Evolutionary conservation across 2,797 vertebrate genomes (phyloP).

Genomic region (Neomorphus geoffroyi): DNA sequence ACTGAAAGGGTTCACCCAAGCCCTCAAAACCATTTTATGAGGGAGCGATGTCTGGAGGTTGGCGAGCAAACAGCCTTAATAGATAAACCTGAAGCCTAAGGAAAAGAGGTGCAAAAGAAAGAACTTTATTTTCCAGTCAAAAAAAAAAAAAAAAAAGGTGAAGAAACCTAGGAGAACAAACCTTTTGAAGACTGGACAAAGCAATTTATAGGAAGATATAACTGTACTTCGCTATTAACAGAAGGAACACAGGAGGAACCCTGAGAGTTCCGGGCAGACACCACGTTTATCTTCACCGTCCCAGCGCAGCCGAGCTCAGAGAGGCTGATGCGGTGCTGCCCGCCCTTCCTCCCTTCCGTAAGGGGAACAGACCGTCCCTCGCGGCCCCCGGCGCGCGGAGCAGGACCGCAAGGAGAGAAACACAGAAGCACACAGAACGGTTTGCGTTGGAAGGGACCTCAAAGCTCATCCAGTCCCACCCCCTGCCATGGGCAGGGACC

Average conservation of each 20-base stretch:
- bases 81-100: neutral
- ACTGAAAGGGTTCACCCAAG: rapidly evolving
- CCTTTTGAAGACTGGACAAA: neutral
- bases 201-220: neutral
- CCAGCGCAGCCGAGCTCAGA: rapidly evolving
- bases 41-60: neutral
- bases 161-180: neutral
- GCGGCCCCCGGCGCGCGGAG: no score
- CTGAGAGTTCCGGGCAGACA: neutral
- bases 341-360: neutral
- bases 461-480: no score
- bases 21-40: neutral
- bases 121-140: neutral
- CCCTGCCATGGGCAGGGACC: no score
- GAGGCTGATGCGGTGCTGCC: neutral
- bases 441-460: no score
- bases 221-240: rapidly evolving
- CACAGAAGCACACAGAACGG: no score
- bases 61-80: rapidly evolving
- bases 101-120: neutral
- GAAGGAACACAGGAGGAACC: rapidly evolving
- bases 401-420: neutral
- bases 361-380: no score
- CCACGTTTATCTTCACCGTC: neutral
- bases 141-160: neutral